A percentile compares a stretch with the other conserved stretches of the same genome.
These are phyloP conservation scores for Drosophila cognata DNA, from an alignment of 2,888 invertebrate species.

Conservation along the genomic window DNA sequence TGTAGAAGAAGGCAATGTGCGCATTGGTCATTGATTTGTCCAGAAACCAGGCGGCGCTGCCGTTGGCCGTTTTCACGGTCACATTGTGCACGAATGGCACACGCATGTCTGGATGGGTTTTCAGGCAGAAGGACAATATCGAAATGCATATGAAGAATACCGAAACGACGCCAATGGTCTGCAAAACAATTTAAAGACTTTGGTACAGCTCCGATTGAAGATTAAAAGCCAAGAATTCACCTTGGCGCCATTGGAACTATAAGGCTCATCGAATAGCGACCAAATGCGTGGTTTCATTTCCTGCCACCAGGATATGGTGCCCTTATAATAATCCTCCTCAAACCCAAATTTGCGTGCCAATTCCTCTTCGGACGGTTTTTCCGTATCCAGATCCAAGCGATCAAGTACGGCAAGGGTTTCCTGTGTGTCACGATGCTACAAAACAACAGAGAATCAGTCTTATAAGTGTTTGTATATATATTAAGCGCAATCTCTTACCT, in stretches of 20 bases:
- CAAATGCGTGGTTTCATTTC: slow-evolving; percentile 98
- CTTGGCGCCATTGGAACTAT: slow-evolving; percentile 98
- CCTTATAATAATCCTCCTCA: slow-evolving; percentile 96
- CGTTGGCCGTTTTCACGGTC: slow-evolving; percentile 91
- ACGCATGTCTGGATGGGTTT: slow-evolving; percentile 99
- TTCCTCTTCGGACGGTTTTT: slow-evolving; percentile 98
- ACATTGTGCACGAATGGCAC: slow-evolving; percentile 94
- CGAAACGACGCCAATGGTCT: slow-evolving; percentile 99
- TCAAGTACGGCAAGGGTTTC: slow-evolving; percentile 99
- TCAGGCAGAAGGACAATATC: slow-evolving; percentile 99
- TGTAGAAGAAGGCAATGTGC: slow-evolving; percentile 98
- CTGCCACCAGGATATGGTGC: slow-evolving; percentile 98
- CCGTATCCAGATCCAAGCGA: slow-evolving; percentile 98
- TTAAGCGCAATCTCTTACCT: slow-evolving; percentile 86
- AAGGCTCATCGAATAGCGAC: slow-evolving; percentile 99
- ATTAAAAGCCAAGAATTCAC: slow-evolving; percentile 85
- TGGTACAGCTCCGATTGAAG: no score
- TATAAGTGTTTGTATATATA: background rate
- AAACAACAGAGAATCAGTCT: background rate
- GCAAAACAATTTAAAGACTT: slow-evolving; percentile 69
- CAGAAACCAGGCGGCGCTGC: slow-evolving; percentile 92
- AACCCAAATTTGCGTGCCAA: slow-evolving; percentile 98
- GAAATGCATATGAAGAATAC: slow-evolving; percentile 99
- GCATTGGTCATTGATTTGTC: slow-evolving; percentile 97
- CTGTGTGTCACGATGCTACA: slow-evolving; percentile 98